Base-by-base conservation (phyloP, 2,113 vertebrate species). In the Nycticryphes semicollaris region DNA sequence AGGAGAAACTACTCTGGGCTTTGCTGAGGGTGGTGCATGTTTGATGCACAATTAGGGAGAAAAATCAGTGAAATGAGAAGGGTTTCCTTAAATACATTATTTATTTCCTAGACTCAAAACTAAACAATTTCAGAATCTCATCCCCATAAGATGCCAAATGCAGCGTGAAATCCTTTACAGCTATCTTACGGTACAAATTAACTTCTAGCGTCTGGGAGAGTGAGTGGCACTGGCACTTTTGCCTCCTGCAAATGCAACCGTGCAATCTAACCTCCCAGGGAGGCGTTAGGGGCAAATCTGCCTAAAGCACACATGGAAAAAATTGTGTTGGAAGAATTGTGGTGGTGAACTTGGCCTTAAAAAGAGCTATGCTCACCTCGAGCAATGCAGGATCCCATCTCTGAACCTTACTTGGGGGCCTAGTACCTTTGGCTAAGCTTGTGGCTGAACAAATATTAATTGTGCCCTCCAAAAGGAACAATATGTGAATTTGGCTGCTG, bases 251-350 rank as follows among this genome's bases (percentile, higher is more conserved):
- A 63, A 28, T 6, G 7, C 17, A 3, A 3, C 16, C 10, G 3
- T 35, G 63, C 39, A 62, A 7, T 47, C 54, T 39, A 57, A 62
- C 50, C 16, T 63, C 57, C 70, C 0, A 2, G 22, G 35, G 31
- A 75, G 90, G 54, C 12, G 7, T 33, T 37, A 22, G 51, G 72
- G 59, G 23, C 19, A 60, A 23, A 10, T 35, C 56, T n/a, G n/a
- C 39, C 27, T n/a, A 48, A 39, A 77, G 31, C 27, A 64, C 0
- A 0, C 1, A 1, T 14, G 18, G 69, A 56, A 78, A 78, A 60
- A 59, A 81, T 4, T 30, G 11, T 63, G 4, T 6, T 78, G 73
- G 37, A 84, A 74, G n/a, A 91, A 48, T 4, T 78, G 24, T 10
- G 53, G 47, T 17, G 19, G 31, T 27, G 18, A 81, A 41, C 13